A percentile compares a stretch with the other conserved stretches of the same genome.
These are phyloP conservation scores for Mantis religiosa DNA, from an alignment of 2,888 invertebrate species.

Conservation along the genomic window DNA sequence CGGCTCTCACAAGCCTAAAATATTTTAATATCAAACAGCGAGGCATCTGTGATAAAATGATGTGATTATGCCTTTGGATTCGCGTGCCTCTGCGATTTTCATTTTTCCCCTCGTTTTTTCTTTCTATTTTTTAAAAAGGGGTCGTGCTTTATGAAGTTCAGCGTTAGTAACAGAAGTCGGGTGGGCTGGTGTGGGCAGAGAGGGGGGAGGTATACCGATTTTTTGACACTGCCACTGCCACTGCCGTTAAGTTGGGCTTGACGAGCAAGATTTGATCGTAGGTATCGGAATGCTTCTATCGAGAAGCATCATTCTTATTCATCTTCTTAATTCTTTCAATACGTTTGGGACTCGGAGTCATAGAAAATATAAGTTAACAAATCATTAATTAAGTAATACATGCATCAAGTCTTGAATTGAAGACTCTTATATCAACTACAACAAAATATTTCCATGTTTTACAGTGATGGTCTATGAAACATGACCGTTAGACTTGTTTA, in stretches of 20 bases:
- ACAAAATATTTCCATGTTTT: too few species aligned
- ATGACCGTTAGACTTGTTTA: too few species aligned
- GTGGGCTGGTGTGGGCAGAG: neutral
- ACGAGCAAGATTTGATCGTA: neutral
- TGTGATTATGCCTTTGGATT: constrained; percentile 30
- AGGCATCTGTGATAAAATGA: constrained; percentile 33
- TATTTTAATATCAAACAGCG: constrained; percentile 36
- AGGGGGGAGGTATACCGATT: neutral
- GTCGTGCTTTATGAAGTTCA: constrained; percentile 7
- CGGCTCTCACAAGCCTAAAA: constrained; percentile 32
- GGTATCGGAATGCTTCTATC: too few species aligned
- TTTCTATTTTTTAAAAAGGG: neutral
- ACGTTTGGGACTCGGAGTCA: too few species aligned
- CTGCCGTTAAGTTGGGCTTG: neutral
- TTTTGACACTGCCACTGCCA: neutral
- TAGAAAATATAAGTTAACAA: too few species aligned
- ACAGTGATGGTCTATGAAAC: too few species aligned
- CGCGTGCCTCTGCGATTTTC: constrained; percentile 14
- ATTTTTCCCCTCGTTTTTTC: constrained; percentile 10
- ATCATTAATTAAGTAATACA: too few species aligned
- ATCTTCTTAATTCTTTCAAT: too few species aligned
- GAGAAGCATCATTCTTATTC: too few species aligned
- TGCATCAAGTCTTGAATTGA: too few species aligned
- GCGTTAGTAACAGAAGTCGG: neutral
- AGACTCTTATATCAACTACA: too few species aligned